A percentile compares a stretch with the other conserved stretches of the same genome.
phyloP scores from a whole-genome alignment of 2,113 vertebrate genomes.

The Onychostoma macrolepis region DNA sequence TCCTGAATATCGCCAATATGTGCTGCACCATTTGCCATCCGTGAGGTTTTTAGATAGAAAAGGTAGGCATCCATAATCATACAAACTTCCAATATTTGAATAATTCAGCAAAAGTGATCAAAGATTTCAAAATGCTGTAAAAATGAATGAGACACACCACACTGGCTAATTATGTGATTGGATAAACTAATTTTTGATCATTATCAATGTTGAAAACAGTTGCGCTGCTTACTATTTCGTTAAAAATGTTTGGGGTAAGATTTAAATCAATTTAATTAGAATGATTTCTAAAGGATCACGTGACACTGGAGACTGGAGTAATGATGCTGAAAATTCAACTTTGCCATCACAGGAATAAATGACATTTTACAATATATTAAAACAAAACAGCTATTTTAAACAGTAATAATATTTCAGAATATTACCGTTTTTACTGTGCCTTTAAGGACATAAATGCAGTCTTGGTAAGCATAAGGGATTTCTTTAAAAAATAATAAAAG shows the following conservation, averaged over 20 bases:
- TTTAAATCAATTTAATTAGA: not conserved
- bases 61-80: constrained; percentile 61
- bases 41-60: constrained; percentile 78
- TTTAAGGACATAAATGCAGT: not conserved
- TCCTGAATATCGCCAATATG: constrained; percentile 70
- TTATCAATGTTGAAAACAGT: no score
- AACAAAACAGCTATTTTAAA: not conserved
- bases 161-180: not conserved
- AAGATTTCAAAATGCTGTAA: not conserved
- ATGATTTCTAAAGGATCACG: not conserved
- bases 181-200: not conserved
- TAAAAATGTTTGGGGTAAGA: no score
- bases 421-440: not conserved
- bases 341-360: not conserved
- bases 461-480: not conserved
- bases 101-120: not conserved
- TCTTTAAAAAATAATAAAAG: not conserved
- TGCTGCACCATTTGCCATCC: constrained; percentile 75
- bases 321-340: not conserved
- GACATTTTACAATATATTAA: not conserved
- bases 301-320: not conserved
- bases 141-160: not conserved
- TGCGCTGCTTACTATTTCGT: no score
- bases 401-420: not conserved
- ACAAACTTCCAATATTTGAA: not conserved